These are phyloP conservation scores for Microctenopoma stevenorrisi DNA, from an alignment of 2,797 vertebrate species.

Conservation along the genomic window DNA sequence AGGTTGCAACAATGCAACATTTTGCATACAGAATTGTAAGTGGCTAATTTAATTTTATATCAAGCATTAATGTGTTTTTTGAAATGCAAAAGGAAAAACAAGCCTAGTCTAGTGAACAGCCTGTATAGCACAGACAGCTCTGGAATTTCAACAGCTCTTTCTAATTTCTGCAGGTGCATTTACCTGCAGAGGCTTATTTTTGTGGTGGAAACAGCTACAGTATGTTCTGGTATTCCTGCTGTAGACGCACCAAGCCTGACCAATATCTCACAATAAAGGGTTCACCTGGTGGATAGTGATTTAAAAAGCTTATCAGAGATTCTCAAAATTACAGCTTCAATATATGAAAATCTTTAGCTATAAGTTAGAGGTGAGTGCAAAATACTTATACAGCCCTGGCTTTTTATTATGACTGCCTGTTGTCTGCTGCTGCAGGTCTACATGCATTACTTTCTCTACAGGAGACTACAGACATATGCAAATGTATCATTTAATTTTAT, in stretches of 20 bases:
- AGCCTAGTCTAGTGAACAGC: not conserved
- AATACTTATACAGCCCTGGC: not conserved
- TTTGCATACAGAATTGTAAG: not conserved
- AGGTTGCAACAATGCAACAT: constrained; percentile 1
- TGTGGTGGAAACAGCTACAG: constrained; percentile 24
- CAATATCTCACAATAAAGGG: constrained; percentile 19
- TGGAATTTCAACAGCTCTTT: no score
- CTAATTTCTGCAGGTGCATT: no score
- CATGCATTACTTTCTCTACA: not conserved
- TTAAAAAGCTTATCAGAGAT: not conserved
- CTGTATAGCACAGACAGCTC: no score
- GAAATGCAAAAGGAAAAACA: constrained; percentile 8
- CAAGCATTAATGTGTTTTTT: constrained; percentile 24
- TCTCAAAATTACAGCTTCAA: not conserved
- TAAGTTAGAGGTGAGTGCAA: not conserved
- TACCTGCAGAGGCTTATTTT: constrained; percentile 27
- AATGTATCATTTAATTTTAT: constrained; percentile 15
- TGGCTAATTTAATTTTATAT: constrained; percentile 32
- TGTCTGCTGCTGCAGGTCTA: not conserved
- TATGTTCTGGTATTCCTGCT: not conserved
- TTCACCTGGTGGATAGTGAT: not conserved
- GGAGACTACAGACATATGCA: constrained; percentile 12
- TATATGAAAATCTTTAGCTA: not conserved
- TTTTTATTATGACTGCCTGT: not conserved
- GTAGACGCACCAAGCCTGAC: not conserved